phyloP scores from a whole-genome alignment of 2,888 invertebrate genomes.

The Caenorhabditis macrosperma region DNA sequence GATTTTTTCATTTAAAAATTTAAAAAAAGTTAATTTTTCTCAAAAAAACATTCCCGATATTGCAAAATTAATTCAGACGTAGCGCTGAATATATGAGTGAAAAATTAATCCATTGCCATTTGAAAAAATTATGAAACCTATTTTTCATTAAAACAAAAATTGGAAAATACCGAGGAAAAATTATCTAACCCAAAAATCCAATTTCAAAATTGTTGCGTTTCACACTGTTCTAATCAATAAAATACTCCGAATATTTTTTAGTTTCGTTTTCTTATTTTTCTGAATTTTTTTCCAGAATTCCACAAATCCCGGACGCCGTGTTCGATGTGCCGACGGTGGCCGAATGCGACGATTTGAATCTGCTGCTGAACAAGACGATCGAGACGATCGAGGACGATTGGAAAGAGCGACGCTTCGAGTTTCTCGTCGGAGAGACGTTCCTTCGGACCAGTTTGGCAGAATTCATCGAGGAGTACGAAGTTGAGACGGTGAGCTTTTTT shows the following conservation, averaged over 20 bases:
- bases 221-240: background rate
- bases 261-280: no score
- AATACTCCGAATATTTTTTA: no score
- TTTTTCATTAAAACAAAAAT: no score
- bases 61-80: no score
- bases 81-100: no score
- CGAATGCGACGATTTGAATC: slow-evolving; percentile 72
- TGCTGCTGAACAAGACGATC: slow-evolving; percentile 73
- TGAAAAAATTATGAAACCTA: no score
- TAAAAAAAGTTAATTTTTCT: no score
- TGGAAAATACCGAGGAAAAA: no score
- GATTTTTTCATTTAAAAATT: no score
- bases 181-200: background rate
- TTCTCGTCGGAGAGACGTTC: slow-evolving; percentile 75
- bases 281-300: slow-evolving; percentile 20
- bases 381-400: slow-evolving; percentile 71
- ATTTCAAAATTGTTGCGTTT: background rate
- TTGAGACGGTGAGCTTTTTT: slow-evolving; percentile 68
- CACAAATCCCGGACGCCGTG: slow-evolving; percentile 60
- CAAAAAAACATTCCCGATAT: no score
- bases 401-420: slow-evolving; percentile 73
- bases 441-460: slow-evolving; percentile 73
- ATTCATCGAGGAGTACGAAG: slow-evolving; percentile 72
- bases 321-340: slow-evolving; percentile 70
- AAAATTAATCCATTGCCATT: no score